A percentile compares a stretch with the other conserved stretches of the same genome.
Conservation (phyloP, 2,113 vertebrate species). For the Dermatemys mawii region DNA sequence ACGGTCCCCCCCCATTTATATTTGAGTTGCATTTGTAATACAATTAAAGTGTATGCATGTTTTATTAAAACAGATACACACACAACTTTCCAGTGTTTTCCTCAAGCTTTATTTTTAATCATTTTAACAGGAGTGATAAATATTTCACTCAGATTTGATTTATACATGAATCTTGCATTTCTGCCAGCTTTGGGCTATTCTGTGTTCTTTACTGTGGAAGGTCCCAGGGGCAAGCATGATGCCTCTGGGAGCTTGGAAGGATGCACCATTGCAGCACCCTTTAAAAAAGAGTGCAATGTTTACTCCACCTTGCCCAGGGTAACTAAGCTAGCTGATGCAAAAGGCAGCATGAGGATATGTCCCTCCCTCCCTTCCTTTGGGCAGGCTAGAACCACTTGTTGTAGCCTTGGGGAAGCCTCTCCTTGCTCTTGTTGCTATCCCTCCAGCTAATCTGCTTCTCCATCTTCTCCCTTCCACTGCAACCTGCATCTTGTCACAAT, state of each 20-base stretch:
- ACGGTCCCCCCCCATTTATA: neutral
- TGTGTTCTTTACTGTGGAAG: neutral
- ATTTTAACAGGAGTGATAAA: neutral
- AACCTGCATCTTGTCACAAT: neutral
- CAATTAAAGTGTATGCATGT: neutral
- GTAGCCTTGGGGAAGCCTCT: neutral
- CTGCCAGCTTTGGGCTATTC: neutral
- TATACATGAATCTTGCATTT: neutral
- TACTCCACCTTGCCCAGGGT: neutral
- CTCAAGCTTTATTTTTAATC: neutral
- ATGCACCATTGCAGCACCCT: neutral
- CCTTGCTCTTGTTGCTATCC: neutral
- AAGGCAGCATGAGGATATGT: neutral
- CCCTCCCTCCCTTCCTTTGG: neutral
- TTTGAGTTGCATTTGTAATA: neutral
- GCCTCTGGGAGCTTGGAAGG: neutral
- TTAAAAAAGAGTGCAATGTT: neutral
- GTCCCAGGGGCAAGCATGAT: neutral
- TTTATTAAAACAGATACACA: neutral
- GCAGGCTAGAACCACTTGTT: neutral
- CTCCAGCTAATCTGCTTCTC: neutral
- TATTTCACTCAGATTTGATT: neutral
- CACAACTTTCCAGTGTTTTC: accelerated
- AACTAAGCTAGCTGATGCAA: neutral
- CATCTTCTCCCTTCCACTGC: neutral